phyloP scores from a whole-genome alignment of 2,888 invertebrate genomes.

The Antitype chi region DNA sequence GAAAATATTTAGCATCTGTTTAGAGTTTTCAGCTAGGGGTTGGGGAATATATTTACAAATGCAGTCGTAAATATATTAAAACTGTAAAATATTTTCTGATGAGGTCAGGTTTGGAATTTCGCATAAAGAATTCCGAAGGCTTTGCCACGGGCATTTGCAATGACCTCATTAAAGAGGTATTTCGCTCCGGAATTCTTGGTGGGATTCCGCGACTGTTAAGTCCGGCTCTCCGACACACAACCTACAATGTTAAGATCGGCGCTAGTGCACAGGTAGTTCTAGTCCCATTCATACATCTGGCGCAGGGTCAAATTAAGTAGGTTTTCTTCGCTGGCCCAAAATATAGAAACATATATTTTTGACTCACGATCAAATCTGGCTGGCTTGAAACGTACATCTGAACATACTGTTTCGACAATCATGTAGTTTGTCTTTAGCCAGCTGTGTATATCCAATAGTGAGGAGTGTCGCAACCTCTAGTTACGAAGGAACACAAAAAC shows the following conservation, averaged over 20 bases:
- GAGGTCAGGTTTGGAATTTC: constrained; percentile 5
- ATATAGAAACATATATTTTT: neutral
- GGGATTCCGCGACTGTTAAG: constrained; percentile 11
- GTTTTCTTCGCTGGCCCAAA: neutral
- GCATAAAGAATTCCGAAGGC: constrained; percentile 26
- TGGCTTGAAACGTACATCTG: neutral
- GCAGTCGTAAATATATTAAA: neutral
- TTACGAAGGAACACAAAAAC: constrained; percentile 76
- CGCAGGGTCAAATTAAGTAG: neutral
- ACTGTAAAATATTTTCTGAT: neutral
- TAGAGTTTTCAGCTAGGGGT: neutral
- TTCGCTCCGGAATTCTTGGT: constrained; percentile 30
- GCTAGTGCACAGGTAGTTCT: neutral
- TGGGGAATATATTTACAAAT: neutral
- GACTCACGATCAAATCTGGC: neutral
- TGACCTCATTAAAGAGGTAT: constrained; percentile 52
- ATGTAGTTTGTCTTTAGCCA: constrained; percentile 46
- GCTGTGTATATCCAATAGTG: constrained; percentile 63
- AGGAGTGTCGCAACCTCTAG: constrained; percentile 72
- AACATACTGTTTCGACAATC: constrained; percentile 1
- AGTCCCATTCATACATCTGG: too few relatives aligned
- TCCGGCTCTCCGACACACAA: neutral
- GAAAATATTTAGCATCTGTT: neutral
- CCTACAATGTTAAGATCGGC: neutral
- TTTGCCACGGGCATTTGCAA: neutral